Evolutionary conservation across 2,797 vertebrate species (phyloP), one percentile per base, ranked within the genome.

Genomic region (Centropyge bicolor): DNA sequence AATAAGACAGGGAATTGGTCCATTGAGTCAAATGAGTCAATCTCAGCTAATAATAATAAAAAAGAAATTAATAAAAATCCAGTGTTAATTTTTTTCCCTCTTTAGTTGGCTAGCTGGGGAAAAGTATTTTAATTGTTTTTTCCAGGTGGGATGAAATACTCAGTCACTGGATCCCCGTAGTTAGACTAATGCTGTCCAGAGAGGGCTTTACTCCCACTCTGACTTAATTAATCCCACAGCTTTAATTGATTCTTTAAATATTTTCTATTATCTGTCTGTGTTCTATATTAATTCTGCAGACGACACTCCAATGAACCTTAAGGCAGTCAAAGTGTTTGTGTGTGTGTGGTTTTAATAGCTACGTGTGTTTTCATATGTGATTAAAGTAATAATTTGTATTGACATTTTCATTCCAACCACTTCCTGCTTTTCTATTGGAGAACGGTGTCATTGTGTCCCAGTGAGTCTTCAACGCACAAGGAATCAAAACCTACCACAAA

Each of bases 91-190:
- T 45, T 56, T 43, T 51, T 35, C 35, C 35, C 11, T 38, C 20
- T 45, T 19, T 22, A 54, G n/a, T 14, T 40, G 51, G 22, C 5
- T 43, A 31, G 19, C 38, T 31, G 22, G 13, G 17, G 27, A 57
- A 66, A 10, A 57, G 63, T 54, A 0, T 52, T 54, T 45, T 31
- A 36, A 35, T 48, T 78, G 46, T 76, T 76, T 68, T 13, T 81
- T 71, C n/a, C 80, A 75, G 56, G 71, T 65, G 38, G 66, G 51
- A 52, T 67, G 20, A 74, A 78, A 83, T 36, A 72, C 72, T 52
- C 12, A 61, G 19, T 61, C 19, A 35, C 19, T 1, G 1, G 5
- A 59, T 49, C 64, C 24, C 27, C 19, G 63, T n/a, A 48, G 8
- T 70, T 22, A 20, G 43, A 75, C 22, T 36, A 52, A 51, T 66